A percentile compares a stretch with the other conserved stretches of the same genome.
phyloP scores from a whole-genome alignment of 2,113 vertebrate species.

The Noturus placidus region DNA sequence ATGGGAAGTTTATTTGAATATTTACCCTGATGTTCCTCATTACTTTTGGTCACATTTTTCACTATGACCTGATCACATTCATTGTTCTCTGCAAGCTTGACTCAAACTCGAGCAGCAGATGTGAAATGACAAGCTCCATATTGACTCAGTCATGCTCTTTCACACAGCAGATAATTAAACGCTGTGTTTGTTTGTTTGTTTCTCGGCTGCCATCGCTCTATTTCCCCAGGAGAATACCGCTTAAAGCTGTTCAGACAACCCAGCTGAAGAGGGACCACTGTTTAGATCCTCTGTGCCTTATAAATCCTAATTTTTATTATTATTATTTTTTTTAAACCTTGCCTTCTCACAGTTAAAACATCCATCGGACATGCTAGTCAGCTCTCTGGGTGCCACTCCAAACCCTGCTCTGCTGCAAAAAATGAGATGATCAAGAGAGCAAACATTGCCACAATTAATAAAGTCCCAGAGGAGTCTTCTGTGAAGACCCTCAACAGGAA shows the following conservation, averaged over 20 bases:
- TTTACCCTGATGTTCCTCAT: not conserved
- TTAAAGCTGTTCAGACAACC: slow-evolving; percentile 20
- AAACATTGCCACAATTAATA: slow-evolving; percentile 10
- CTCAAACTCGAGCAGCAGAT: not conserved
- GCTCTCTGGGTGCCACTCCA: slow-evolving; percentile 13
- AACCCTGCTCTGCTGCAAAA: slow-evolving; percentile 6
- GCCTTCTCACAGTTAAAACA: slow-evolving; percentile 14
- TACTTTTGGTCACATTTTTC: not conserved
- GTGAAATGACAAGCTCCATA: slow-evolving; percentile 14
- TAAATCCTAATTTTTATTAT: not conserved
- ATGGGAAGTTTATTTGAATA: not conserved
- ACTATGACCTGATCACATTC: not conserved
- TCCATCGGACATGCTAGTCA: not conserved
- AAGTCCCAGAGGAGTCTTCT: not conserved
- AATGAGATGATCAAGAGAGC: slow-evolving; percentile 23
- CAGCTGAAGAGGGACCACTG: not conserved
- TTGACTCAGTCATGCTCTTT: slow-evolving; percentile 40
- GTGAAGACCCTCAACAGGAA: slow-evolving; percentile 5
- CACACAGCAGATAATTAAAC: slow-evolving; percentile 46
- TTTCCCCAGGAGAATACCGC: not conserved
- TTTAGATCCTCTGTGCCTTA: not conserved
- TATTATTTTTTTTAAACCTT: not conserved
- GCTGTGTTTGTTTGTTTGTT: slow-evolving; percentile 36
- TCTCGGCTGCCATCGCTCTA: slow-evolving; percentile 16
- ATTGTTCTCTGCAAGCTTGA: not conserved